Percentiles rank a stretch among this genome's conserved stretches.
Conservation (phyloP, 2,888 invertebrate genomes). For the Cheilosia impressa region DNA sequence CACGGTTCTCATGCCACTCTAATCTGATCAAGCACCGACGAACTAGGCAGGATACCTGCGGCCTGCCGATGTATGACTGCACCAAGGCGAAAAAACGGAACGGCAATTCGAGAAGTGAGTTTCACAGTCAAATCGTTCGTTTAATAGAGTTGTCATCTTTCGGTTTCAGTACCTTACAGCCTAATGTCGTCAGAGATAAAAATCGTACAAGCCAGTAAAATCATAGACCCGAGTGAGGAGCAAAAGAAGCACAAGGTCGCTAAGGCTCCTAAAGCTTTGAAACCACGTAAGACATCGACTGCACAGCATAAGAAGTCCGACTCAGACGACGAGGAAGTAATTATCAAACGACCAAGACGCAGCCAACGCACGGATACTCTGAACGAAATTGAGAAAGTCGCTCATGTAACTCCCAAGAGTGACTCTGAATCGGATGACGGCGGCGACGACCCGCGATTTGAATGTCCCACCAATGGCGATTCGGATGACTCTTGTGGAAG, state of each 20-base stretch:
- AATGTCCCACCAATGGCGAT: neutral
- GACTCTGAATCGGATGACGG: constrained; percentile 34
- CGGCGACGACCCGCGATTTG: constrained; percentile 78
- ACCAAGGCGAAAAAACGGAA: constrained; percentile 77
- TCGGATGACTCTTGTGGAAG: constrained; percentile 77
- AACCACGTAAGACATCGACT: neutral
- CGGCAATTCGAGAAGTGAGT: constrained; percentile 77
- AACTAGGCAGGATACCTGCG: constrained; percentile 84
- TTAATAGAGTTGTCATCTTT: neutral
- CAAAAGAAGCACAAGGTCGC: constrained; percentile 33
- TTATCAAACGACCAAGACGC: constrained; percentile 60
- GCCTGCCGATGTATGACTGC: constrained; percentile 79
- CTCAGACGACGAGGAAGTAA: constrained; percentile 36
- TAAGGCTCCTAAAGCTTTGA: constrained; percentile 2
- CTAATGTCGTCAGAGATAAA: constrained; percentile 79
- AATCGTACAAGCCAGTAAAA: constrained; percentile 76
- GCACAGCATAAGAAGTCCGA: constrained; percentile 64
- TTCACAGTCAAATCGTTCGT: neutral
- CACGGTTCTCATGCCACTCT: constrained; percentile 84
- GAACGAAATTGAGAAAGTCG: neutral
- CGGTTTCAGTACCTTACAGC: constrained; percentile 77
- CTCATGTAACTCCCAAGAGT: neutral
- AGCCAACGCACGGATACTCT: constrained; percentile 1
- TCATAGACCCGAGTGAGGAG: constrained; percentile 77
- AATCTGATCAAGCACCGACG: constrained; percentile 84